Percentiles rank a stretch among this genome's conserved stretches.
Evolutionary conservation across 2,113 vertebrate genomes (phyloP).

Genomic region (Corythornis vintsioides): DNA sequence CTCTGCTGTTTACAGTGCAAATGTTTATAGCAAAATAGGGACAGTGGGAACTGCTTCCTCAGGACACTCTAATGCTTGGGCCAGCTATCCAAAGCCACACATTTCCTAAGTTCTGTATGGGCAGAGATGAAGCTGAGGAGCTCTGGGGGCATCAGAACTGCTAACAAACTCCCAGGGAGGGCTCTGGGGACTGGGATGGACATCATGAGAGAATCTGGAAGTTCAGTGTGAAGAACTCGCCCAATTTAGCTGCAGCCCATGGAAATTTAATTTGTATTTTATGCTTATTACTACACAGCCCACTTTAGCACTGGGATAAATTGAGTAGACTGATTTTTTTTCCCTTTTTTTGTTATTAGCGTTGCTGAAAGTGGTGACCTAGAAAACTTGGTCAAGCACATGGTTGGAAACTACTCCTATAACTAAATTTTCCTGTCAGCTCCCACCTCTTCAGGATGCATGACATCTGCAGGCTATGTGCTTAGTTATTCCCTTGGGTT

Average conservation of each 20-base stretch:
- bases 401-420: not conserved
- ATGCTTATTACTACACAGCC: not conserved
- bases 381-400: not conserved
- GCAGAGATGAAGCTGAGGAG: slow-evolving; percentile 1
- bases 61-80: not conserved
- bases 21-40: not conserved
- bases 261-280: slow-evolving; percentile 2
- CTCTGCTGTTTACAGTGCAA: not conserved
- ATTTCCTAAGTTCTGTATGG: slow-evolving; percentile 20
- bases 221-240: not conserved
- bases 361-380: not conserved
- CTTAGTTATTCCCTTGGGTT: not conserved
- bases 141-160: not conserved
- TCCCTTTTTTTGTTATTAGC: not conserved
- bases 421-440: not conserved
- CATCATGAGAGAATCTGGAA: slow-evolving; percentile 27
- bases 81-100: not conserved
- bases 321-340: not conserved
- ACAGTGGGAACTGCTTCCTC: not conserved
- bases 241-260: not conserved
- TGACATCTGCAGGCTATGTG: not conserved
- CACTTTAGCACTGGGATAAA: not conserved
- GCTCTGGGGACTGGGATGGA: not conserved
- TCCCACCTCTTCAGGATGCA: not conserved
- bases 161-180: not conserved